A percentile compares a stretch with the other conserved stretches of the same genome.
Conservation (phyloP, 2,113 vertebrate species). For the Festucalex cinctus region DNA sequence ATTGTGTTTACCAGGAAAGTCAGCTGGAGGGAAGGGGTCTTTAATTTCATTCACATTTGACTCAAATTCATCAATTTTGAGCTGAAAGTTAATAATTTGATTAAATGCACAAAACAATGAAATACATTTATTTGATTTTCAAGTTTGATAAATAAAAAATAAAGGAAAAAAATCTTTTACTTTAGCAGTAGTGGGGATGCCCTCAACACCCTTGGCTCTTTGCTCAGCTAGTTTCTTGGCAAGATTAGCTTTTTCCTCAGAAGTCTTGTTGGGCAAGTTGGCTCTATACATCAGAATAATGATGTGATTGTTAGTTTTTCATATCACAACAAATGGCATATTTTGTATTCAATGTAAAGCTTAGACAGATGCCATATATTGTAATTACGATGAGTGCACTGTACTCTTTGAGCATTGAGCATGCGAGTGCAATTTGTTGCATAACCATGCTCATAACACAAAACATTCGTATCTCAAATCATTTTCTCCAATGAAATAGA, state of each 20-base stretch:
- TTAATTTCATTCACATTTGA: conserved; percentile 97
- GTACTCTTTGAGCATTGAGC: too few relatives aligned
- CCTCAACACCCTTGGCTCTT: conserved; percentile 81
- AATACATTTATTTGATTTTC: background rate
- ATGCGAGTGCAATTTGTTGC: too few relatives aligned
- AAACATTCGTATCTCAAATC: too few relatives aligned
- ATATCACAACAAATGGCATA: too few relatives aligned
- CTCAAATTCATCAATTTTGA: conserved; percentile 97
- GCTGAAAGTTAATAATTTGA: conserved; percentile 65
- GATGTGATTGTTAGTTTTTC: background rate
- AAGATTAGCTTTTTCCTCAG: conserved; percentile 85
- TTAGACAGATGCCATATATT: too few relatives aligned
- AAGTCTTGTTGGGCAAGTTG: conserved; percentile 82
- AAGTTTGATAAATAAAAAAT: background rate
- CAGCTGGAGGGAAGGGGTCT: conserved; percentile 94
- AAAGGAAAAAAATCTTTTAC: conserved; percentile 57
- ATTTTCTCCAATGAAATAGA: too few relatives aligned
- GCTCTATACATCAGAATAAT: conserved; percentile 63
- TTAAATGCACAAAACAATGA: background rate
- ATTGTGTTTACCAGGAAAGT: conserved; percentile 87
- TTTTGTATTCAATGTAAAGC: too few relatives aligned
- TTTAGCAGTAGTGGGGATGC: conserved; percentile 93
- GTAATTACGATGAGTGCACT: too few relatives aligned
- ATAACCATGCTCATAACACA: too few relatives aligned
- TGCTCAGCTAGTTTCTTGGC: conserved; percentile 89